Conservation (phyloP, 2,797 vertebrate genomes). For the Dallia pectoralis region DNA sequence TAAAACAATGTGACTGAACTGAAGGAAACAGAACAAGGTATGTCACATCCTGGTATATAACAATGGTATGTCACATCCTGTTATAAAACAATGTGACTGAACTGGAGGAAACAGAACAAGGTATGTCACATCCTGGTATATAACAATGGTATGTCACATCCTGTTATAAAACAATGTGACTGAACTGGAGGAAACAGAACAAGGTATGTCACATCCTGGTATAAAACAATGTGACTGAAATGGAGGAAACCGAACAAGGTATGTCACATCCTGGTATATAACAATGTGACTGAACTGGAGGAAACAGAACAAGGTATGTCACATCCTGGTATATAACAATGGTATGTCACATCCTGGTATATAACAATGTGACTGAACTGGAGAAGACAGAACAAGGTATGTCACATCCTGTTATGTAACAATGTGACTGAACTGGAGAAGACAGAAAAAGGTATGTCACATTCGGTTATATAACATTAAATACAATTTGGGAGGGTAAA, state of each 20-base stretch:
- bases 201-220: not conserved
- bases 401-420: constrained; percentile 37
- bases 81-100: constrained; percentile 98
- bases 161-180: too few relatives aligned
- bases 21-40: constrained; percentile 29
- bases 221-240: constrained; percentile 90
- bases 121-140: not conserved
- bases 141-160: too few relatives aligned
- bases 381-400: constrained; percentile 9
- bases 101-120: constrained; percentile 69
- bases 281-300: constrained; percentile 96
- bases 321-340: not conserved
- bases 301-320: not conserved
- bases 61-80: too few relatives aligned
- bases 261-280: constrained; percentile 57
- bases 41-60: not conserved
- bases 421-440: constrained; percentile 92
- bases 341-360: too few relatives aligned
- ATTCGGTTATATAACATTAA: not conserved
- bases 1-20: constrained; percentile 99
- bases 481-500: not conserved
- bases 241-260: constrained; percentile 53
- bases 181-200: constrained; percentile 80
- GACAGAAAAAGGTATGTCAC: not conserved
- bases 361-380: constrained; percentile 99